Conservation (phyloP, 2,888 invertebrate genomes). For the Poecilus cupreus region DNA sequence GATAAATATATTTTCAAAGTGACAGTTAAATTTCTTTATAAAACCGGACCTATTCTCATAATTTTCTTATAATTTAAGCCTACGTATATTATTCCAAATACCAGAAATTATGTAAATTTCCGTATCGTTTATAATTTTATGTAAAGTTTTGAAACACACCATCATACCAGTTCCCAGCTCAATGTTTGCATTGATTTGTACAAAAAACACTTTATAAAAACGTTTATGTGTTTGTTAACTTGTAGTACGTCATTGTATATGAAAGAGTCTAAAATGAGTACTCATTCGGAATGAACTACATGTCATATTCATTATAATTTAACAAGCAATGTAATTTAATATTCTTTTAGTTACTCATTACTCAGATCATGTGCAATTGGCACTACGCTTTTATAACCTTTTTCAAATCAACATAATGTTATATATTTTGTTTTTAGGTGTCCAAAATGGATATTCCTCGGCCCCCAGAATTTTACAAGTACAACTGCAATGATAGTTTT, state of each 20-base stretch:
- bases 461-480: not conserved
- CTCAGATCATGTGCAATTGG: not conserved
- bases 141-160: too few relatives aligned
- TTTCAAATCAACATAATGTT: not conserved
- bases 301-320: not conserved
- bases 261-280: not conserved
- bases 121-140: too few relatives aligned
- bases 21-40: too few relatives aligned
- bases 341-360: not conserved
- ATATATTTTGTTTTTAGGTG: slow-evolving; percentile 2
- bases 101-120: too few relatives aligned
- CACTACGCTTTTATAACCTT: not conserved
- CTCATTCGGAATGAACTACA: slow-evolving; percentile 1
- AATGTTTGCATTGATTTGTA: not conserved
- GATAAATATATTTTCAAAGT: too few relatives aligned
- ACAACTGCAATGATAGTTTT: not conserved
- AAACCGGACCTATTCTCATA: too few relatives aligned
- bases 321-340: slow-evolving; percentile 4
- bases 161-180: too few relatives aligned
- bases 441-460: not conserved
- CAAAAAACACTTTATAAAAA: not conserved
- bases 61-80: too few relatives aligned
- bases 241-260: slow-evolving; percentile 31
- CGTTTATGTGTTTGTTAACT: not conserved
- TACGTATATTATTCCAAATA: too few relatives aligned